Base-by-base conservation (phyloP, 2,797 vertebrate species). In the Limnodromus scolopaceus region DNA sequence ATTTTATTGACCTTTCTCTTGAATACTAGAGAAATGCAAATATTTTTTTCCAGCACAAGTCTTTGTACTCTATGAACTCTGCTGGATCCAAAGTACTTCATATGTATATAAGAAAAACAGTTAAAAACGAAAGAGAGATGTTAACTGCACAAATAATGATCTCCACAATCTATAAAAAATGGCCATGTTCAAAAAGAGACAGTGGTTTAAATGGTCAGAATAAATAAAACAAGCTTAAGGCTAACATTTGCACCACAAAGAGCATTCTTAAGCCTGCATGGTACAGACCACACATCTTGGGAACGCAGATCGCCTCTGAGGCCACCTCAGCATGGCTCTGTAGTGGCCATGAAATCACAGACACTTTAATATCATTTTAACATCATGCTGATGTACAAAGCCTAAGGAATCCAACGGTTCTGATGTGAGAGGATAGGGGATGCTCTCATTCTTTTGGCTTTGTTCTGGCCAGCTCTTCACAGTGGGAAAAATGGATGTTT, bases 41-140 rank as follows among this genome's bases (percentile, higher is more conserved):
- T 96, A 93, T 87, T 95, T 93, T 96, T 97, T 97, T 96, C 92
- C 84, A 96, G 96, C 88, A 85, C 74, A 92, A 97, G 93, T 41
- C 97, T 97, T 97, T 96, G 96, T 93, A 92, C 93, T 96, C 91
- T 57, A 92, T 97, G 89, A 97, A 92, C 93, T 96, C 94, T 82
- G 87, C 92, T 95, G 96, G 97, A 97, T 96, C 92, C 90, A 87
- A 94, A 96, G 97, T 45, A 91, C 89, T 95, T 96, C 80, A 68
- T 87, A 96, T 81, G 87, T 92, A 96, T 94, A 65, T 80, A 93
- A 78, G 70, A 93, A 90, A 89, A 92, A 92, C 91, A 95, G 91
- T 38, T 34, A 24, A 83, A 87, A 74, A 69, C 2, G 6, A 92
- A 92, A 60, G 53, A 51, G 32, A 87, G 92, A 32, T 27, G 92